Percentiles rank a stretch among this genome's conserved stretches.
phyloP scores from a whole-genome alignment of 2,888 invertebrate genomes.

The Aphrophora alni region DNA sequence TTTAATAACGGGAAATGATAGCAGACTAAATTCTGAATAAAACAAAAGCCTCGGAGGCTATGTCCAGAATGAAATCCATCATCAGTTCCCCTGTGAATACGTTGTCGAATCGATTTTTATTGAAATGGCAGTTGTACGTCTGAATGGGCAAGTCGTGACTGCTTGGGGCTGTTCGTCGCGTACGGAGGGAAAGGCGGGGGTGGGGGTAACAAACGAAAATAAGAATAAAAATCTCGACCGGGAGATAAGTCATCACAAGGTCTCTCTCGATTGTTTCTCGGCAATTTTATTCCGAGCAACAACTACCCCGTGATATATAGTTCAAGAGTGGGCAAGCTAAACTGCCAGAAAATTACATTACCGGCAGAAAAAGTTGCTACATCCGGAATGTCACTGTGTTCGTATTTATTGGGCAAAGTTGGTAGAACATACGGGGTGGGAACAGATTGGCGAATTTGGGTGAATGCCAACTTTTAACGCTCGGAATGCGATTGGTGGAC shows the following conservation, averaged over 20 bases:
- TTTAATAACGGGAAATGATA: neutral
- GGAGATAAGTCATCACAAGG: neutral
- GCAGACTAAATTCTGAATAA: neutral
- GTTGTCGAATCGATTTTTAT: neutral
- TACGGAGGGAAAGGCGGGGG: neutral
- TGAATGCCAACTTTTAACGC: neutral
- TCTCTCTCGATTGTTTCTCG: neutral
- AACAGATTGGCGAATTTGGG: neutral
- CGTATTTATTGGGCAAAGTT: neutral
- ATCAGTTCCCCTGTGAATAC: neutral
- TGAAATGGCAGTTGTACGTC: neutral
- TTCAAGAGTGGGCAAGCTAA: neutral
- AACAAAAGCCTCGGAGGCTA: neutral
- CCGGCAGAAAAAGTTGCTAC: neutral
- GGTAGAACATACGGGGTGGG: neutral
- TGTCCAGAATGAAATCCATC: neutral
- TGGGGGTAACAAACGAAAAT: neutral
- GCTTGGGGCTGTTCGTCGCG: neutral
- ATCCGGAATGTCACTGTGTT: neutral
- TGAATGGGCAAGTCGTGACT: neutral
- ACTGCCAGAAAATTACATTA: slow-evolving; percentile 2
- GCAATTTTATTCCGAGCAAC: neutral
- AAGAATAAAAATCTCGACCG: neutral
- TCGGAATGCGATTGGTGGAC: neutral
- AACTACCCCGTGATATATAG: neutral